A percentile compares a stretch with the other conserved stretches of the same genome.
These are phyloP conservation scores for Drosophila tripunctata DNA, from an alignment of 2,888 invertebrate genomes.

Conservation along the genomic window DNA sequence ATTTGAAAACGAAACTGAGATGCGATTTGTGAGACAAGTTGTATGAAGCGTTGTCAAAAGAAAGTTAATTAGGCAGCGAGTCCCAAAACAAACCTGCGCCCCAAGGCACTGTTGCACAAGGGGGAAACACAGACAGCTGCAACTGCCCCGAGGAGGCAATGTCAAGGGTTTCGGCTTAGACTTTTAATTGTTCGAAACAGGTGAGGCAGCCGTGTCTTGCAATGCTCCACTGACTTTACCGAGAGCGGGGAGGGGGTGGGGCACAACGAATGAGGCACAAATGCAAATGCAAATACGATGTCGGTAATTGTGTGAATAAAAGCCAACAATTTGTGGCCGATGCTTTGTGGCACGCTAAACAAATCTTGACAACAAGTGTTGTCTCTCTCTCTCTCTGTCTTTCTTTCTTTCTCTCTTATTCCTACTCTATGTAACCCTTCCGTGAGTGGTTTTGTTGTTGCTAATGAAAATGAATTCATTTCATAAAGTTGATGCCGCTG, in stretches of 20 bases:
- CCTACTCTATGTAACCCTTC: no score
- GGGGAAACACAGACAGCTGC: conserved; percentile 3
- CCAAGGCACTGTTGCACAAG: neutral
- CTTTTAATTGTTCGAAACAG: conserved; percentile 60
- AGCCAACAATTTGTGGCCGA: conserved; percentile 68
- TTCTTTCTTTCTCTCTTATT: no score
- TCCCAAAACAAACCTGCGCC: neutral
- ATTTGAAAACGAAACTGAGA: conserved; percentile 61
- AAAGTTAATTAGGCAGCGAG: conserved; percentile 71
- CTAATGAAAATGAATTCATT: conserved; percentile 68
- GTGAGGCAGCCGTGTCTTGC: conserved; percentile 40
- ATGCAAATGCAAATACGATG: conserved; percentile 60
- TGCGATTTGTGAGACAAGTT: conserved; percentile 21
- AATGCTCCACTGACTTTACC: conserved; percentile 29
- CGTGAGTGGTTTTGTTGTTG: conserved; percentile 23
- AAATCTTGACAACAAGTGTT: conserved; percentile 41
- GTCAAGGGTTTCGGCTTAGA: conserved; percentile 44
- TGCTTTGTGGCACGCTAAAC: conserved; percentile 59
- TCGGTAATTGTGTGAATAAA: conserved; percentile 78
- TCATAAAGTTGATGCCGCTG: conserved; percentile 51
- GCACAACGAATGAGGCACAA: conserved; percentile 13
- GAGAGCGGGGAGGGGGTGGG: neutral
- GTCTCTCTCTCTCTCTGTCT: neutral
- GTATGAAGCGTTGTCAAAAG: conserved; percentile 60
- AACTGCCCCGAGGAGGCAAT: conserved; percentile 25